Evolutionary conservation across 2,113 vertebrate genomes (phyloP).

Genomic region (Chloropsis hardwickii): DNA sequence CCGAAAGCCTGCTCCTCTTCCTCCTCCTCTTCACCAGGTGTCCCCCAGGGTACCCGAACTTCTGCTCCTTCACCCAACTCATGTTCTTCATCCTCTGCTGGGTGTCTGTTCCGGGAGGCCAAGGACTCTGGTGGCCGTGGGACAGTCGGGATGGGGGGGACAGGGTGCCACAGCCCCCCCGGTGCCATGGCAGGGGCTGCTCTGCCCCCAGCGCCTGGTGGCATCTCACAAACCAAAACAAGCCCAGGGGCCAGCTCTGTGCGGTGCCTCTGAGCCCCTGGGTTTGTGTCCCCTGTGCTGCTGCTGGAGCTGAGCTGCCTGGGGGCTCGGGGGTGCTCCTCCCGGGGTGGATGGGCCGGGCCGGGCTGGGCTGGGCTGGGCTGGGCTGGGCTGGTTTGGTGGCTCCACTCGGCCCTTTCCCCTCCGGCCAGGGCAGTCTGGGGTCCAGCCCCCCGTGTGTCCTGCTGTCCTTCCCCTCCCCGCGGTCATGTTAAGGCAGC

Average conservation of each 20-base stretch:
- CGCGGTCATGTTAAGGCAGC: not conserved
- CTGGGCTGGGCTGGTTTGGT: rapidly evolving
- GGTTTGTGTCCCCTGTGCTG: not conserved
- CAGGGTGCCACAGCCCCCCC: too few species aligned
- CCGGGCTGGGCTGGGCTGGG: not conserved
- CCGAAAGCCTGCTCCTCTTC: not conserved
- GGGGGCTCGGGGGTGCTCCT: rapidly evolving
- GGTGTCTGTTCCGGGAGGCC: not conserved
- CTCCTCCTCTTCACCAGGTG: not conserved
- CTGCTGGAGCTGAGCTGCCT: not conserved
- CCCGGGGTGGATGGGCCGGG: too few species aligned
- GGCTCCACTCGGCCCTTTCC: not conserved
- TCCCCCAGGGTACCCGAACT: not conserved
- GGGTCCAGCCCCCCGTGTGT: rapidly evolving
- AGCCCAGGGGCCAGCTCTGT: not conserved
- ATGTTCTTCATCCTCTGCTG: not conserved
- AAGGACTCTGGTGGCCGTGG: not conserved
- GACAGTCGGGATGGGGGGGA: not conserved
- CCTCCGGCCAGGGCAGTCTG: not conserved
- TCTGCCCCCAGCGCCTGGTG: rapidly evolving
- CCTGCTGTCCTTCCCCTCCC: not conserved
- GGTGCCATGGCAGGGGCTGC: not conserved
- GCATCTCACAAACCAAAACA: not conserved
- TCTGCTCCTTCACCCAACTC: not conserved
- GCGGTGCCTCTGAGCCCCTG: not conserved